Evolutionary conservation across 2,888 invertebrate genomes (phyloP).

Genomic region (Melieria crassipennis): DNA sequence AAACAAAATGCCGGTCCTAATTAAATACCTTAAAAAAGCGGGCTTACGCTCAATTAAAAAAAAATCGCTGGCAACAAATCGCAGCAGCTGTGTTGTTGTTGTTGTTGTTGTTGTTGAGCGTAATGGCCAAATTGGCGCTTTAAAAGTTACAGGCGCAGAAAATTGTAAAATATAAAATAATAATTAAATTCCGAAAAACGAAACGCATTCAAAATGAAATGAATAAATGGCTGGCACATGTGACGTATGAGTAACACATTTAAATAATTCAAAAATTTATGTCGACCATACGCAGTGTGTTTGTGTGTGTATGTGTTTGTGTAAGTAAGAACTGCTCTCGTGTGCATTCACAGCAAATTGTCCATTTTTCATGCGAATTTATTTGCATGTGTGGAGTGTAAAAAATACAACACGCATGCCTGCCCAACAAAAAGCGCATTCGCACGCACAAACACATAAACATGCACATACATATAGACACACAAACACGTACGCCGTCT

Average conservation of each 20-base stretch:
- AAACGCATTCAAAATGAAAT: too few relatives aligned
- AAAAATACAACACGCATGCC: slow-evolving; percentile 55
- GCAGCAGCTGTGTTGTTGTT: too few relatives aligned
- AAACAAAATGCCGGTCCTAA: too few relatives aligned
- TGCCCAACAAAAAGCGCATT: slow-evolving; percentile 27
- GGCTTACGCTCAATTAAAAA: too few relatives aligned
- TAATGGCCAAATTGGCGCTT: too few relatives aligned
- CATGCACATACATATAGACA: slow-evolving; percentile 15
- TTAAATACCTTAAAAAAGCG: too few relatives aligned
- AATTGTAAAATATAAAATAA: too few relatives aligned
- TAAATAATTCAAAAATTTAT: slow-evolving; percentile 27
- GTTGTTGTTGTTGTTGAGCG: too few relatives aligned
- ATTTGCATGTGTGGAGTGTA: slow-evolving; percentile 51
- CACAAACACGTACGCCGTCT: slow-evolving; percentile 14
- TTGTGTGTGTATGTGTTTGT: slow-evolving; percentile 10
- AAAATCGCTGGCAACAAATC: too few relatives aligned
- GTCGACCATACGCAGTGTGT: slow-evolving; percentile 11
- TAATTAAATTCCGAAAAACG: too few relatives aligned
- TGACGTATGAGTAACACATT: slow-evolving; percentile 29
- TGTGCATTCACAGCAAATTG: slow-evolving; percentile 41
- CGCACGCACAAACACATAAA: slow-evolving; percentile 40
- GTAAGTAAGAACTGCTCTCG: neutral
- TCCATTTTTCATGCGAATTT: slow-evolving; percentile 26
- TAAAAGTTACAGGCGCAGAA: too few relatives aligned
- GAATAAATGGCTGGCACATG: neutral